Conservation (phyloP, 1,140 invertebrate genomes). For the Elymnias hypermnestra region DNA sequence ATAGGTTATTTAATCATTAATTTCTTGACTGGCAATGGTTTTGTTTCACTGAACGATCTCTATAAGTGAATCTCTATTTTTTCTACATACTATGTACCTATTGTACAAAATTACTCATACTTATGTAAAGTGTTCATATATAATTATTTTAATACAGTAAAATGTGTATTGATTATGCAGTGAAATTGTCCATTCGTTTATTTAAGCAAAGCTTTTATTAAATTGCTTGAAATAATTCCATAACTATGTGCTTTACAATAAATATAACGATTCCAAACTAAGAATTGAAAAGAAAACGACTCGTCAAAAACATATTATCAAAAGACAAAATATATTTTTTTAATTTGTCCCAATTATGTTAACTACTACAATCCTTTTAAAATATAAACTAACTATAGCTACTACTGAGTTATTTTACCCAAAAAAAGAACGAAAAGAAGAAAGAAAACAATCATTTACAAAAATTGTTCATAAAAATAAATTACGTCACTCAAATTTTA, state of each 20-base stretch:
- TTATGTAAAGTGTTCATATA: constrained; percentile 68
- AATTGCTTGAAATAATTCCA: constrained; percentile 19
- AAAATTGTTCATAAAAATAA: no score
- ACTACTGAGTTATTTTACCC: no score
- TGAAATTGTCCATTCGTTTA: constrained; percentile 24
- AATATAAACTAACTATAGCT: no score
- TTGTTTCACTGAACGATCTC: constrained; percentile 70
- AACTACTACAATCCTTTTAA: no score
- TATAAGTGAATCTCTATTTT: constrained; percentile 74
- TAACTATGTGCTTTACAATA: constrained; percentile 30
- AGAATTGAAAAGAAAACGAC: no score
- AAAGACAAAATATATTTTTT: no score
- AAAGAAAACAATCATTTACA: no score
- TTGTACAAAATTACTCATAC: constrained; percentile 71
- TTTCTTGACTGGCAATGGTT: constrained; percentile 50
- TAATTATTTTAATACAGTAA: constrained; percentile 48
- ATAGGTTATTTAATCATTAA: constrained; percentile 2
- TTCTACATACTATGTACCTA: constrained; percentile 71
- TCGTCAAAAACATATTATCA: no score
- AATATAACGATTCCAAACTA: no score
- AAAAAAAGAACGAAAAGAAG: no score
- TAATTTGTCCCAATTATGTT: no score
- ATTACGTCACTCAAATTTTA: no score
- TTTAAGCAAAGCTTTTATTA: constrained; percentile 18
- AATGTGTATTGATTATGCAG: constrained; percentile 25